These are phyloP conservation scores for Sinelater perroti DNA, from an alignment of 2,888 invertebrate species.

Conservation along the genomic window DNA sequence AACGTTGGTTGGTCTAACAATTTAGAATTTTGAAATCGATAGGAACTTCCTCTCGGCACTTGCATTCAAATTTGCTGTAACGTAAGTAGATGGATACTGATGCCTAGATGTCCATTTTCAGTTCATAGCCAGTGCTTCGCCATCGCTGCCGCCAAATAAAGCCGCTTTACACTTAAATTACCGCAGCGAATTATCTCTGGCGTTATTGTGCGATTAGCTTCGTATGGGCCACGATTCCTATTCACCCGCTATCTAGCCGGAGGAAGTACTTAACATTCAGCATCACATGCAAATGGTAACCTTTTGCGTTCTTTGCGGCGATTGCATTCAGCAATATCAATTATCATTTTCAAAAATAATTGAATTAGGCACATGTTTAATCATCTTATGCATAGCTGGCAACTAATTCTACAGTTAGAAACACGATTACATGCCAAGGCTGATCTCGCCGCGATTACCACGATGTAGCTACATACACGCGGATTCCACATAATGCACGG, in stretches of 20 bases:
- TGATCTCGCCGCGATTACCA: constrained; percentile 11
- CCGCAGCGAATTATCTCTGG: constrained; percentile 35
- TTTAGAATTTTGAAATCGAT: too few relatives aligned
- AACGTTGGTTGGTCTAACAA: too few relatives aligned
- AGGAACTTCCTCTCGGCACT: too few relatives aligned
- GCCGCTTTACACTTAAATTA: constrained; percentile 39
- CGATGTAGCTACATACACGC: constrained; percentile 11
- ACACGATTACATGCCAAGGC: constrained; percentile 3
- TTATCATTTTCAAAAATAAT: too few relatives aligned
- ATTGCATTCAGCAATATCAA: too few relatives aligned
- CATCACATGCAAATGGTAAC: too few relatives aligned
- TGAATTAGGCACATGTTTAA: too few relatives aligned
- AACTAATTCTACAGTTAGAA: constrained; percentile 14
- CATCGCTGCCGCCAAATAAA: constrained; percentile 31
- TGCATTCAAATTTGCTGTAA: too few relatives aligned
- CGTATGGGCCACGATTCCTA: constrained; percentile 18
- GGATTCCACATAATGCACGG: constrained; percentile 17
- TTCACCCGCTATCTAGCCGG: constrained; percentile 11
- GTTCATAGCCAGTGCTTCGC: constrained; percentile 33
- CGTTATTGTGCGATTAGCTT: constrained; percentile 28
- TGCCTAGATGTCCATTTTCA: too few relatives aligned
- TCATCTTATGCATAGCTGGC: constrained; percentile 7
- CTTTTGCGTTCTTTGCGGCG: too few relatives aligned
- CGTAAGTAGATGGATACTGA: too few relatives aligned
- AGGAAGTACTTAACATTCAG: constrained; percentile 17